phyloP scores from a whole-genome alignment of 2,797 vertebrate species.

The Galago senegalensis region DNA sequence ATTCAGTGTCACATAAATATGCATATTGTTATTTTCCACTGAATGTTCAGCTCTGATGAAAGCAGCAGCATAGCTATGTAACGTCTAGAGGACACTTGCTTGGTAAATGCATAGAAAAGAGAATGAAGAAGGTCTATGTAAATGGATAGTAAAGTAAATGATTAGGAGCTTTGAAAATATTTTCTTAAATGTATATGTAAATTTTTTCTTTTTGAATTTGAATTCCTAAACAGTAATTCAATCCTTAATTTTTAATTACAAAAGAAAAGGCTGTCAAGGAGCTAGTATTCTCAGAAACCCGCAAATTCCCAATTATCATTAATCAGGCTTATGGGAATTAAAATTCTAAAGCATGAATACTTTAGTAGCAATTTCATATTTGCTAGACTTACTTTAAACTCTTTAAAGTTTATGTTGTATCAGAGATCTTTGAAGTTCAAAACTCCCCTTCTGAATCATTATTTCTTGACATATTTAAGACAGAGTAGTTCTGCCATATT shows the following conservation, averaged over 20 bases:
- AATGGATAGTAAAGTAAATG: background rate
- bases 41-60: constrained; percentile 38
- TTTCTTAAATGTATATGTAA: constrained; percentile 15
- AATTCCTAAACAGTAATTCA: background rate
- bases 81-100: constrained; percentile 26
- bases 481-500: background rate
- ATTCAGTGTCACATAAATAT: constrained; percentile 30
- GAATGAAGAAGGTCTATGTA: background rate
- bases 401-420: background rate
- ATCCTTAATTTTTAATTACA: background rate
- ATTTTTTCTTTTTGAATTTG: constrained; percentile 9
- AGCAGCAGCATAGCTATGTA: background rate
- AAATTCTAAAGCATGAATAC: background rate
- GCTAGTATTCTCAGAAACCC: background rate
- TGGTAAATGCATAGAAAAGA: constrained; percentile 1
- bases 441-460: background rate
- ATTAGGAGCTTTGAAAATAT: constrained; percentile 32
- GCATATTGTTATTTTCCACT: constrained; percentile 13
- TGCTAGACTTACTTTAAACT: constrained; percentile 22
- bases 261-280: background rate
- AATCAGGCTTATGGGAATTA: background rate
- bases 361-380: background rate
- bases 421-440: constrained; percentile 2
- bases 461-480: background rate
- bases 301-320: background rate